Evolutionary conservation across 2,113 vertebrate genomes (phyloP).

Genomic region (Cynopterus brachyotis): DNA sequence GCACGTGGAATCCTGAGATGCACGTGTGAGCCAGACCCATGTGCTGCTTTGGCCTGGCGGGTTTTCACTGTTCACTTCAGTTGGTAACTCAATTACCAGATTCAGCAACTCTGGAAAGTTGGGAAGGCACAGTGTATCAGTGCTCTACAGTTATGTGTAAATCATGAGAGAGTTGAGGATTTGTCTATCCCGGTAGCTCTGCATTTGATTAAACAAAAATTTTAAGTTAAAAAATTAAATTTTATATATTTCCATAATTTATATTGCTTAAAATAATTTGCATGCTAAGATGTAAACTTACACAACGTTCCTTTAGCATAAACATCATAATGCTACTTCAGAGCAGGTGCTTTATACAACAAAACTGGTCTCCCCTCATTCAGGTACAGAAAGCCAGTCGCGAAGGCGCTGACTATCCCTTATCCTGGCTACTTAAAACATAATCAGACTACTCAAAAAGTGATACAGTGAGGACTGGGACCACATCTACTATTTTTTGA

Average conservation of each 20-base stretch:
- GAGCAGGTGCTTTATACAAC: conserved; percentile 58
- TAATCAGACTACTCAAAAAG: background rate
- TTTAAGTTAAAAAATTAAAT: conserved; percentile 62
- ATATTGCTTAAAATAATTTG: conserved; percentile 59
- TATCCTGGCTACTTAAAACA: conserved; percentile 42
- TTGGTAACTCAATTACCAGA: background rate
- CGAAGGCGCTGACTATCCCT: conserved; percentile 63
- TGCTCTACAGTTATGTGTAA: background rate
- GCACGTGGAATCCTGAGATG: rapidly evolving
- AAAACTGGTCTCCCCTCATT: conserved; percentile 68
- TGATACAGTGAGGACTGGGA: conserved; percentile 38
- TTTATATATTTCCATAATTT: conserved; percentile 62
- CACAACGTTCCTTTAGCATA: conserved; percentile 57
- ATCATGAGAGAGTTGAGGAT: rapidly evolving
- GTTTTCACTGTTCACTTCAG: too few relatives aligned
- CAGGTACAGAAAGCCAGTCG: conserved; percentile 60
- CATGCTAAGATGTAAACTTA: conserved; percentile 45
- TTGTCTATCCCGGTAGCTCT: background rate
- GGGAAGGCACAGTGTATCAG: background rate
- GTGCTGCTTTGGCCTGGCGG: rapidly evolving
- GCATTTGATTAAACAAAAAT: conserved; percentile 17
- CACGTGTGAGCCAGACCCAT: background rate
- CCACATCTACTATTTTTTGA: conserved; percentile 68
- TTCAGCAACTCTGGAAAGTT: too few relatives aligned
- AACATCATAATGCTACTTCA: conserved; percentile 21